These are phyloP conservation scores for Trachemys scripta DNA, from an alignment of 2,113 vertebrate species.

Conservation along the genomic window DNA sequence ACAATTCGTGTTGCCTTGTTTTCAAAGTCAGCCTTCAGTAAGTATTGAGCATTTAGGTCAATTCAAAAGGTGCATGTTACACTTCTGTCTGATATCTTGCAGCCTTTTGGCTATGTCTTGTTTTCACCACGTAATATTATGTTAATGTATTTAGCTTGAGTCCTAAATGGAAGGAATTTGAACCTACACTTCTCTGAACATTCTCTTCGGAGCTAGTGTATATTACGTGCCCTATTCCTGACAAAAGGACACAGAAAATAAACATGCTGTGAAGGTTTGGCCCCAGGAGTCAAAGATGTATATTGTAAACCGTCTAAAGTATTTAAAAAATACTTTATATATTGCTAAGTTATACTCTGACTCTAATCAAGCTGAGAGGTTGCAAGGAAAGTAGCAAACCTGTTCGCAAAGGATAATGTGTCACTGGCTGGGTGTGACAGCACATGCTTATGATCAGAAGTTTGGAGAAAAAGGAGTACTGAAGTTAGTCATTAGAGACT, in stretches of 20 bases:
- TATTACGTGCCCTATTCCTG: background rate
- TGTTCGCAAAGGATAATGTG: background rate
- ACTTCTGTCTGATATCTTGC: background rate
- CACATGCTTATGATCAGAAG: background rate
- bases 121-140: accelerated
- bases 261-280: background rate
- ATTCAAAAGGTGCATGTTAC: background rate
- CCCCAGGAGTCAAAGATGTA: conserved; percentile 40
- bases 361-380: background rate
- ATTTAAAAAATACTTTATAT: background rate
- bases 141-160: background rate
- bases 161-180: background rate
- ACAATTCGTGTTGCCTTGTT: conserved; percentile 66
- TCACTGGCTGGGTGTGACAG: background rate
- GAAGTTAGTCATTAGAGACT: background rate
- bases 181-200: background rate
- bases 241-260: background rate
- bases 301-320: too few relatives aligned
- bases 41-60: background rate
- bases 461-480: background rate
- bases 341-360: conserved; percentile 23
- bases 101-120: background rate
- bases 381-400: background rate
- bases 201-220: background rate
- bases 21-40: conserved; percentile 17